Evolutionary conservation across 1,140 invertebrate genomes (phyloP).

Genomic region (Drosophila asahinai): DNA sequence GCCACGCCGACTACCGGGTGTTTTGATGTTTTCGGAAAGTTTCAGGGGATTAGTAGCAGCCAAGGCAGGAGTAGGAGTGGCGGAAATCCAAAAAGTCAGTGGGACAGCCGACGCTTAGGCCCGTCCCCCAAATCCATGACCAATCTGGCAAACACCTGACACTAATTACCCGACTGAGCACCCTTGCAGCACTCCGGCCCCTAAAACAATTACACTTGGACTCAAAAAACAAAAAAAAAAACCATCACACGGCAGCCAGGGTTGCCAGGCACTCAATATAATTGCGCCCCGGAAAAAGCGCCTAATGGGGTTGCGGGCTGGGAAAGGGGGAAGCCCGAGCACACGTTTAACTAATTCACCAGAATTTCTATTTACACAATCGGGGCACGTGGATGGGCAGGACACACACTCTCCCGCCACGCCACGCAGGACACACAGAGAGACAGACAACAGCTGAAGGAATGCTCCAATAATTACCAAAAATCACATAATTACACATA

Average conservation of each 20-base stretch:
- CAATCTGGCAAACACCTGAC: conserved; percentile 56
- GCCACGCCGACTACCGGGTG: conserved; percentile 35
- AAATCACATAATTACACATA: conserved; percentile 81
- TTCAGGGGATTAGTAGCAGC: conserved; percentile 11
- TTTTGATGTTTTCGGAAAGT: conserved; percentile 19
- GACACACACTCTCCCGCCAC: conserved; percentile 21
- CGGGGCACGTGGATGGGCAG: conserved; percentile 57
- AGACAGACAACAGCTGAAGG: conserved; percentile 43
- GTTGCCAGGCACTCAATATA: conserved; percentile 72
- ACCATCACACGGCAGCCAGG: conserved; percentile 26
- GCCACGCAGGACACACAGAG: conserved; percentile 16
- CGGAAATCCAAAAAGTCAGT: conserved; percentile 1
- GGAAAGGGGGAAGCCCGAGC: background rate
- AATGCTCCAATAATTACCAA: conserved; percentile 79
- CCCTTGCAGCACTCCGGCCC: conserved; percentile 2
- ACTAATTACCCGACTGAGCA: conserved; percentile 55
- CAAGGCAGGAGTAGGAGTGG: background rate
- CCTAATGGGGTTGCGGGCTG: no score
- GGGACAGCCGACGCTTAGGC: background rate
- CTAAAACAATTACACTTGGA: conserved; percentile 58
- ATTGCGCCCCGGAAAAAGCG: conserved; percentile 41
- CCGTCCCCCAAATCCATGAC: background rate
- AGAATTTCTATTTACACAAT: conserved; percentile 67
- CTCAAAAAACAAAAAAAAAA: conserved; percentile 18
- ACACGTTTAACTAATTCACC: conserved; percentile 66